A percentile compares a stretch with the other conserved stretches of the same genome.
phyloP scores from a whole-genome alignment of 1,140 invertebrate genomes.

The Heliothis virescens region DNA sequence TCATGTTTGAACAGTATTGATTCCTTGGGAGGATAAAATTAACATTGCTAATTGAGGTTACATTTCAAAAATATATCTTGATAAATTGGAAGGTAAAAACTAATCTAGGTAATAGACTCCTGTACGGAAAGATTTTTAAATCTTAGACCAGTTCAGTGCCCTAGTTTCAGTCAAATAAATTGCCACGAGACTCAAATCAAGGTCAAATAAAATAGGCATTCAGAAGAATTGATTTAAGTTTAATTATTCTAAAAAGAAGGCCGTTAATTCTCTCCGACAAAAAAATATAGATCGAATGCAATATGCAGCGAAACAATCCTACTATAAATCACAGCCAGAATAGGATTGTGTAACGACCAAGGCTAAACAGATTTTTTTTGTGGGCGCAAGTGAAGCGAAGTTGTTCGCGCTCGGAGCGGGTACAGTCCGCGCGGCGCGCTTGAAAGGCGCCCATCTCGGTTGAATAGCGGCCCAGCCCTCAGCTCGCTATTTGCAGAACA shows the following conservation, averaged over 20 bases:
- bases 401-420: conserved; percentile 55
- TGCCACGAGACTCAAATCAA: no score
- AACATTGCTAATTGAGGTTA: no score
- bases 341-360: conserved; percentile 63
- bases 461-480: conserved; percentile 77
- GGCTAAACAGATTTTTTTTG: conserved; percentile 64
- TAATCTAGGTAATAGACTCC: no score
- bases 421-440: conserved; percentile 62
- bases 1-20: background rate
- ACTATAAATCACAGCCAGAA: conserved; percentile 32
- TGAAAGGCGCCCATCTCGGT: conserved; percentile 74
- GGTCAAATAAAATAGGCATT: no score
- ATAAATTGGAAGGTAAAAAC: no score
- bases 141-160: background rate
- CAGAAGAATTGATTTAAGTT: no score
- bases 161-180: no score
- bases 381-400: conserved; percentile 51
- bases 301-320: conserved; percentile 12
- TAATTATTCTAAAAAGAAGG: no score
- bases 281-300: conserved; percentile 1
- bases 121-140: no score
- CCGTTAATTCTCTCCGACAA: background rate
- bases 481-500: conserved; percentile 82
- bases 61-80: no score
- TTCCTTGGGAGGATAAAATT: no score